phyloP scores from a whole-genome alignment of 2,888 invertebrate species.

The Chloroclysta siterata region DNA sequence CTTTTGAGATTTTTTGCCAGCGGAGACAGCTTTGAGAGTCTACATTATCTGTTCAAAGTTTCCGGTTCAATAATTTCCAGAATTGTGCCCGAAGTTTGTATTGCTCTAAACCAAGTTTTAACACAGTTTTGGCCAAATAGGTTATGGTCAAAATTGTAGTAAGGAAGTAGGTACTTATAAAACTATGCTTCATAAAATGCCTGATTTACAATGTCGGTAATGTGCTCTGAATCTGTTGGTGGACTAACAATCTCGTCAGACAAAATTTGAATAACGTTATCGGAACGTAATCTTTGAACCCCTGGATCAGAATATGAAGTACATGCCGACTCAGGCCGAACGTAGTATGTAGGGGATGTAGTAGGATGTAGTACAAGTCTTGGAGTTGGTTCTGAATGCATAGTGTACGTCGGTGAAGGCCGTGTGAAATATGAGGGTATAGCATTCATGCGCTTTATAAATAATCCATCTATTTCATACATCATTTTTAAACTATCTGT shows the following conservation, averaged over 20 bases:
- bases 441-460: not conserved
- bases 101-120: not conserved
- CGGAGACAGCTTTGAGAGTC: too few relatives aligned
- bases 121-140: too few relatives aligned
- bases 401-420: conserved; percentile 3
- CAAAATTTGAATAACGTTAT: conserved; percentile 1
- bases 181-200: conserved; percentile 5
- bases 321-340: not conserved
- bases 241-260: not conserved
- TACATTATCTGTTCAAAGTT: too few relatives aligned
- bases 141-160: too few relatives aligned
- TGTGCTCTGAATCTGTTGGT: conserved; percentile 4
- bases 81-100: too few relatives aligned
- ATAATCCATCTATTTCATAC: conserved; percentile 12
- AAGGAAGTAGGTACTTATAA: too few relatives aligned
- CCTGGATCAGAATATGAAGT: conserved; percentile 1
- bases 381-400: too few relatives aligned
- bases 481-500: conserved; percentile 7
- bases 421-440: conserved; percentile 4
- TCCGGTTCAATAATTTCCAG: too few relatives aligned
- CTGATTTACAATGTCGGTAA: conserved; percentile 1
- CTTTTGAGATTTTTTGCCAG: too few relatives aligned
- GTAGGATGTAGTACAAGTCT: too few relatives aligned
- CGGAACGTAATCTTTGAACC: not conserved
- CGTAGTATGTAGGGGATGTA: too few relatives aligned